Percentiles rank a stretch among this genome's conserved stretches.
phyloP scores from a whole-genome alignment of 2,113 vertebrate species.

The Bathybates hornii region DNA sequence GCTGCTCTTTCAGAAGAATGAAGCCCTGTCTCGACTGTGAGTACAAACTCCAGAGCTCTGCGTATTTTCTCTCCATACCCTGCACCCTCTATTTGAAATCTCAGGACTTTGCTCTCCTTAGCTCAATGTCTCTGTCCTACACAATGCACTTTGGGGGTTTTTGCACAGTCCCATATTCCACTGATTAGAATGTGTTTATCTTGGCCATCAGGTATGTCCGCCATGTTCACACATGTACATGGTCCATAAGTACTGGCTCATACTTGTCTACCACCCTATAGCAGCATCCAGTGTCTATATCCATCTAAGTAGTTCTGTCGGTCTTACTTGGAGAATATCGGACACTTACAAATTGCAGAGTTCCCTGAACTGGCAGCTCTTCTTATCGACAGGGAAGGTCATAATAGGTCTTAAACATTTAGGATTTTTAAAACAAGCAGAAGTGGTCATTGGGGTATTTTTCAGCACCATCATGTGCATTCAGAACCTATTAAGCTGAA shows the following conservation, averaged over 20 bases:
- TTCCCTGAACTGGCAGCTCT: neutral
- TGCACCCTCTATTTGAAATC: neutral
- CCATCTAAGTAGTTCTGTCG: neutral
- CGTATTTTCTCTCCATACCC: neutral
- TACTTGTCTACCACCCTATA: neutral
- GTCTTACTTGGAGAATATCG: neutral
- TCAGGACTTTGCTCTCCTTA: neutral
- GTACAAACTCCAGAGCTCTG: constrained; percentile 42
- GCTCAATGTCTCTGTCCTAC: neutral
- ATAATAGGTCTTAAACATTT: neutral
- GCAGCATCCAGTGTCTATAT: neutral
- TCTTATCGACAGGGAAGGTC: accelerated
- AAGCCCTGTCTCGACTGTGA: constrained; percentile 84
- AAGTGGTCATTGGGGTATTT: neutral
- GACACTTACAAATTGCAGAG: accelerated
- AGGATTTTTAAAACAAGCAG: neutral
- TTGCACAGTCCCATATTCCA: neutral
- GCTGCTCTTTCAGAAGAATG: constrained; percentile 90
- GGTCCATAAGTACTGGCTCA: neutral
- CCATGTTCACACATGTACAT: neutral
- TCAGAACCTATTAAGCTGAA: neutral
- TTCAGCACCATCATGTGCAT: accelerated
- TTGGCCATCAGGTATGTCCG: neutral
- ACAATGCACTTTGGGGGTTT: neutral
- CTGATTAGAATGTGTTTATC: neutral